Evolutionary conservation across 2,797 vertebrate species (phyloP), one percentile per base, ranked within the genome.

Genomic region (Crypturellus tataupa): DNA sequence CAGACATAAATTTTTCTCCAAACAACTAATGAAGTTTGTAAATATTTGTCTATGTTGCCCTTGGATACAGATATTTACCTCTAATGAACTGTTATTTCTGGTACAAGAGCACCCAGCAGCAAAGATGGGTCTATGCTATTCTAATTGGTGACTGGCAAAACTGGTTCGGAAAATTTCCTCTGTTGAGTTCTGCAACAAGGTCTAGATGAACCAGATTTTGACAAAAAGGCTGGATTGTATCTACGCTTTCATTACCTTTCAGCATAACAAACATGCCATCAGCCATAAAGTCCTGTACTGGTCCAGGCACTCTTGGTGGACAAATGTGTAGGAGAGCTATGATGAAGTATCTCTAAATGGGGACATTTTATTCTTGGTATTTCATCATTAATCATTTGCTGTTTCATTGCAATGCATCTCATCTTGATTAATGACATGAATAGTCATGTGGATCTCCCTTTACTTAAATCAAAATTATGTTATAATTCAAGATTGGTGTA

Each of bases 391-490:
- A 94, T 81, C 64, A 87, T 58, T 91, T 69, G 81, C n/a, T 65
- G 79, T 89, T 89, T 92, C 67, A 80, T 49, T 95, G 86, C 69
- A 95, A 53, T 47, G 70, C 53, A 88, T 78, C 55, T 69, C 86
- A 84, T 87, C 72, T 89, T 87, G 79, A 90, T 90, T 90, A 95
- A 91, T 59, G 35, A 35, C 90, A 80, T 82, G 80, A 76, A 92
- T 85, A 90, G 80, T 93, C 90, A 77, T 13, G 11, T 46, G 46
- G 72, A 75, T 86, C 77, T 94, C 79, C 80, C 76, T 90, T 87
- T 80, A 76, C 65, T 79, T 91, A 42, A 90, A 77, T 92, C 95
- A 94, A 94, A 95, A 89, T 17, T 75, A 65, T 4, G 10, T 76
- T 94, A 53, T 78, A 94, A 91, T 82, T 91, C 60, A 95, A 9